A percentile compares a stretch with the other conserved stretches of the same genome.
Evolutionary conservation across 2,888 invertebrate genomes (phyloP).

Genomic region (Cephus sareptanus): DNA sequence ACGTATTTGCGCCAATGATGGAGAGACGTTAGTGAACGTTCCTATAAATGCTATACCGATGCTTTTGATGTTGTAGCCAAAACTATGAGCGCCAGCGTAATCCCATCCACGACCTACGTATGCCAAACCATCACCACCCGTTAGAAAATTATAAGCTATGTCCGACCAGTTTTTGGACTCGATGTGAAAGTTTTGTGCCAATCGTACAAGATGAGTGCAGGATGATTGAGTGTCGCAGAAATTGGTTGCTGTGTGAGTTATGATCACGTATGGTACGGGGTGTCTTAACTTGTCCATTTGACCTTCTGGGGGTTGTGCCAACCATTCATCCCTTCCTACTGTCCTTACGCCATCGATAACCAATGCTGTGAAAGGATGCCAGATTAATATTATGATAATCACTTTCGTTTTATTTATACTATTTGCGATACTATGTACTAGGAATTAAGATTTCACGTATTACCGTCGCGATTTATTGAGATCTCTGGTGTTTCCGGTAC

Average conservation of each 20-base stretch:
- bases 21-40: conserved; percentile 70
- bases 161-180: background rate
- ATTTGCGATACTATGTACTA: background rate
- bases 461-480: background rate
- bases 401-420: background rate
- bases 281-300: conserved; percentile 33
- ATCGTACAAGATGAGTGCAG: conserved; percentile 4
- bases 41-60: conserved; percentile 81
- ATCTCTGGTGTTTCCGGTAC: conserved; percentile 28
- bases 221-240: conserved; percentile 7
- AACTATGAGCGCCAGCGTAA: conserved; percentile 77
- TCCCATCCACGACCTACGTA: conserved; percentile 84
- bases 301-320: conserved; percentile 71
- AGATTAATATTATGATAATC: background rate
- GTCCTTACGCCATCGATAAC: conserved; percentile 67
- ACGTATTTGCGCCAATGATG: conserved; percentile 63
- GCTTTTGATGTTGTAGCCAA: conserved; percentile 73
- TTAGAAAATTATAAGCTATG: conserved; percentile 72
- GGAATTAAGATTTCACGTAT: background rate
- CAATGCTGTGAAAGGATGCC: conserved; percentile 19
- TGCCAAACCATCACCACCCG: conserved; percentile 82
- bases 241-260: conserved; percentile 15
- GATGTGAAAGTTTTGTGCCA: conserved; percentile 6
- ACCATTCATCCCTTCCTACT: conserved; percentile 74
- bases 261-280: conserved; percentile 42